phyloP scores from a whole-genome alignment of 30 jellyfish, hydroid and myxozoan species.

The Rhopilema esculentum region DNA sequence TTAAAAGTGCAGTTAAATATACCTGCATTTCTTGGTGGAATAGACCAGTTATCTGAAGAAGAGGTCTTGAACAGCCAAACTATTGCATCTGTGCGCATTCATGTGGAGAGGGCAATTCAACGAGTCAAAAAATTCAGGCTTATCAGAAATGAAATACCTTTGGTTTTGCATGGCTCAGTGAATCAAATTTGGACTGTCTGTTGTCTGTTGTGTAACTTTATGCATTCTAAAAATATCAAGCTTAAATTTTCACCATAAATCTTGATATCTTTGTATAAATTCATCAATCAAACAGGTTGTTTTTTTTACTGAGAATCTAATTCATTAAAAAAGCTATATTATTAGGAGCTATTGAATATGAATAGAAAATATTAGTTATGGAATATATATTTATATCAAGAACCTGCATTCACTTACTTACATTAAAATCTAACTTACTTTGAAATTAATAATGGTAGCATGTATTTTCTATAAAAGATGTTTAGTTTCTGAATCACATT shows the following conservation, averaged over 20 bases:
- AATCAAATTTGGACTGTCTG: neutral
- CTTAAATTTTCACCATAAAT: neutral
- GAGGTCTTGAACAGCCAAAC: constrained; percentile 57
- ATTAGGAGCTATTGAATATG: neutral
- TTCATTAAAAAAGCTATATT: neutral
- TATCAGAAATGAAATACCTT: neutral
- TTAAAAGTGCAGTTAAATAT: constrained; percentile 37
- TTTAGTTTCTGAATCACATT: neutral
- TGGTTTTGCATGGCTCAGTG: neutral
- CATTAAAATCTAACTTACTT: neutral
- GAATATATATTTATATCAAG: neutral
- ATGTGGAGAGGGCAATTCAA: constrained; percentile 57
- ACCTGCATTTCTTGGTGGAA: constrained; percentile 60
- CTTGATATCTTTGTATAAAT: neutral
- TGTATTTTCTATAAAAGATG: neutral
- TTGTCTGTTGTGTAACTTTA: neutral
- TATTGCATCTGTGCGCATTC: constrained; percentile 48
- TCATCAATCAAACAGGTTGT: neutral
- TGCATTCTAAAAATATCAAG: neutral
- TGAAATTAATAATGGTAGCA: neutral
- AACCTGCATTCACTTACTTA: neutral
- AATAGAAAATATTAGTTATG: neutral
- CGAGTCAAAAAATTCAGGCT: constrained; percentile 24
- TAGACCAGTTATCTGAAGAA: constrained; percentile 44
- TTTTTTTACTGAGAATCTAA: neutral